Evolutionary conservation across 2,888 invertebrate genomes (phyloP).

Genomic region (Craniophora ligustri): DNA sequence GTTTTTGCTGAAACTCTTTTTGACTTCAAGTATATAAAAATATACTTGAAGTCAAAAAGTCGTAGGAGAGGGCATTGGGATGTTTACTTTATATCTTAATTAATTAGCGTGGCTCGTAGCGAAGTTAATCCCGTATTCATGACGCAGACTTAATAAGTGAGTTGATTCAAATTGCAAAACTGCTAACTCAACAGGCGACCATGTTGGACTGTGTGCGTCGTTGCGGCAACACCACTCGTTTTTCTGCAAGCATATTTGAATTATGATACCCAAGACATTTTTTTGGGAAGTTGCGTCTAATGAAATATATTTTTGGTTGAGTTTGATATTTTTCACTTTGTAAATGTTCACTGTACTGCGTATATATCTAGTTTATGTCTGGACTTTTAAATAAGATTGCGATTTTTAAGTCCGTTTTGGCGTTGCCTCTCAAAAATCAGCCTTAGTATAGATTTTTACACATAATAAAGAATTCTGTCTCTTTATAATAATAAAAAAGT

Average conservation of each 20-base stretch:
- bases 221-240: constrained; percentile 1
- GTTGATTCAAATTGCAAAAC: constrained; percentile 64
- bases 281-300: background rate
- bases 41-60: constrained; percentile 51
- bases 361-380: no score
- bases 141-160: constrained; percentile 62
- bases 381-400: no score
- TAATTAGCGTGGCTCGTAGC: constrained; percentile 56
- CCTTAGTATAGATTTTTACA: no score
- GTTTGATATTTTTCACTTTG: no score
- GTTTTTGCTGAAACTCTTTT: constrained; percentile 43
- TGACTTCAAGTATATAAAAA: no score
- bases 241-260: constrained; percentile 12
- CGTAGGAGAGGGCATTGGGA: constrained; percentile 34
- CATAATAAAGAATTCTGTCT: no score
- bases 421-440: no score
- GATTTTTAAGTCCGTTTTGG: no score
- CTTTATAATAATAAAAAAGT: no score
- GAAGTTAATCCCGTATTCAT: constrained; percentile 60
- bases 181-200: constrained; percentile 60
- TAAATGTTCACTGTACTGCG: no score
- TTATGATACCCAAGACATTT: background rate
- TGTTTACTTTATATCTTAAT: constrained; percentile 62
- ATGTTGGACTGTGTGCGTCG: constrained; percentile 15
- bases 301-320: background rate